These are phyloP conservation scores for Zosterops borbonicus DNA, from an alignment of 2,113 vertebrate species.

Conservation along the genomic window DNA sequence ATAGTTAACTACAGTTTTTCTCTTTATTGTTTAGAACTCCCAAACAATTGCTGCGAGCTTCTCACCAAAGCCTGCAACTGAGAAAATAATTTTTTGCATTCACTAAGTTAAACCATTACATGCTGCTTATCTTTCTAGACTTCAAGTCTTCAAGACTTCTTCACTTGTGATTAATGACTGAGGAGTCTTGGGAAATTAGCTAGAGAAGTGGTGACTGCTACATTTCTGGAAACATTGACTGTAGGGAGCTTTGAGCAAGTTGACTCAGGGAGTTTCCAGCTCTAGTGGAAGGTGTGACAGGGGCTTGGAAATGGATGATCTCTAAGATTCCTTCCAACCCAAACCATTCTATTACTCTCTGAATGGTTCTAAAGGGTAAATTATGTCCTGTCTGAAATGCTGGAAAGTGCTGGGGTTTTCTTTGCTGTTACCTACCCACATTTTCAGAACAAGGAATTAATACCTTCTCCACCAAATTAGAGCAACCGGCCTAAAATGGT, in stretches of 20 bases:
- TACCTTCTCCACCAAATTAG: neutral
- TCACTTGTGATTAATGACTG: neutral
- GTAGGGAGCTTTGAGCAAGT: neutral
- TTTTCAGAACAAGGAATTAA: neutral
- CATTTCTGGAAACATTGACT: neutral
- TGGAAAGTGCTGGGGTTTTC: neutral
- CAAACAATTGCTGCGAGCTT: neutral
- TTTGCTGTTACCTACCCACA: neutral
- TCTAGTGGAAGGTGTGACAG: neutral
- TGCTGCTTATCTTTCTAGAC: neutral
- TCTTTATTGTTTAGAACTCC: neutral
- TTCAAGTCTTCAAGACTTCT: neutral
- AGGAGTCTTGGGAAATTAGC: neutral
- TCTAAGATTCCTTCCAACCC: neutral
- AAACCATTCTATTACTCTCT: neutral
- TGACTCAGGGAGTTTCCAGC: neutral
- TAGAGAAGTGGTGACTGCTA: neutral
- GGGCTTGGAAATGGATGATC: neutral
- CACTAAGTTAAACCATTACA: neutral
- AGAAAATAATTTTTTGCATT: neutral
- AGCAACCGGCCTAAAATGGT: neutral
- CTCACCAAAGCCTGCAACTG: neutral
- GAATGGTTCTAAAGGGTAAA: neutral
- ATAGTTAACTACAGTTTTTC: neutral
- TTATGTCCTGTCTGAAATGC: neutral